These are phyloP conservation scores for Scrobipalpa costella DNA, from an alignment of 2,888 invertebrate genomes.

Conservation along the genomic window DNA sequence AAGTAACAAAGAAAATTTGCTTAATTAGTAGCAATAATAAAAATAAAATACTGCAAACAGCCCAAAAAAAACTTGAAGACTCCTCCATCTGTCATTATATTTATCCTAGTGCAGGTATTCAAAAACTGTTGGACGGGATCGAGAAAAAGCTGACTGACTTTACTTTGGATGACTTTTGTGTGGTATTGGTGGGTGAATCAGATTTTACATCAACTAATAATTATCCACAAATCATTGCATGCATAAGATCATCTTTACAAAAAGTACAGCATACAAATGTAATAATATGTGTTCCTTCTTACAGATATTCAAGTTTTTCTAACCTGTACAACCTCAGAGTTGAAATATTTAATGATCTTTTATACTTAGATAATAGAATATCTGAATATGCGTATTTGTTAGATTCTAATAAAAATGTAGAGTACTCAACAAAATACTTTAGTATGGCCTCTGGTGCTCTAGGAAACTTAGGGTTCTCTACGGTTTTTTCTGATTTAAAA, in stretches of 20 bases:
- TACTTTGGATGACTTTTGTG: not conserved
- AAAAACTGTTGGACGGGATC: not conserved
- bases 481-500: not conserved
- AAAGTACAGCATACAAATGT: not conserved
- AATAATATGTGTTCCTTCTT: not conserved
- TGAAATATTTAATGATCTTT: not conserved
- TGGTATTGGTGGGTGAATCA: not conserved
- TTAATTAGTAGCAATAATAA: not conserved
- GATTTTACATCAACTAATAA: not conserved
- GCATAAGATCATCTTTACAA: not conserved
- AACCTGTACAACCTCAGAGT: not conserved
- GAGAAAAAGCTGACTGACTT: not conserved
- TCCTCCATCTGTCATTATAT: not conserved
- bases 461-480: not conserved
- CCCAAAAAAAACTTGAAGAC: not conserved
- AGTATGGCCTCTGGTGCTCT: not conserved
- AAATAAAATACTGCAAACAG: not conserved
- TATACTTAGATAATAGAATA: not conserved
- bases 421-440: conserved; percentile 4
- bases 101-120: not conserved
- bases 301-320: not conserved
- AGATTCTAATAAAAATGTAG: not conserved
- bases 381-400: not conserved
- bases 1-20: not conserved
- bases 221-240: not conserved